phyloP scores from a whole-genome alignment of 2,888 invertebrate species.

The Drepanosiphum platanoidis region DNA sequence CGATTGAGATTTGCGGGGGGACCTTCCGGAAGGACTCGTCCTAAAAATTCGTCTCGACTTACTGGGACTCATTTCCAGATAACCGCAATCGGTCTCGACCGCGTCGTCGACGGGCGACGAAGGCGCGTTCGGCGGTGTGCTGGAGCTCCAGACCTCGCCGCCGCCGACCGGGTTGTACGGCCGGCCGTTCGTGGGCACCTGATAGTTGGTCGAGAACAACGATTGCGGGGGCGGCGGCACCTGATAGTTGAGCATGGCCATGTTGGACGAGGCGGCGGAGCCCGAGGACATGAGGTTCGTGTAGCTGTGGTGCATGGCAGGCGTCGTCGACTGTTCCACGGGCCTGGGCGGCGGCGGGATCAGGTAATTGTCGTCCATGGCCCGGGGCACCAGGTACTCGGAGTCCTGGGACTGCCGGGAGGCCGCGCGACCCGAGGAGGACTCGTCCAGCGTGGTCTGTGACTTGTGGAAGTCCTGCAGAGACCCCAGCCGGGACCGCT shows the following conservation, averaged over 20 bases:
- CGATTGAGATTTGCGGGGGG: too few species aligned
- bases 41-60: conserved; percentile 62
- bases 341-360: conserved; percentile 70
- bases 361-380: conserved; percentile 69
- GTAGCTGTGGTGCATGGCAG: conserved; percentile 65
- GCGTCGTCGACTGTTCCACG: conserved; percentile 65
- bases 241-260: conserved; percentile 44
- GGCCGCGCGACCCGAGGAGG: too few species aligned
- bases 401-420: too few species aligned
- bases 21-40: too few species aligned
- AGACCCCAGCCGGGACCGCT: too few species aligned
- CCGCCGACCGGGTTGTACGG: conserved; percentile 63
- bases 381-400: conserved; percentile 69
- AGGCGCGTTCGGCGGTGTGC: background rate
- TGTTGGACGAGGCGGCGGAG: conserved; percentile 63
- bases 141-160: background rate
- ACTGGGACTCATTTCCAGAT: conserved; percentile 70
- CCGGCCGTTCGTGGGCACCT: conserved; percentile 65
- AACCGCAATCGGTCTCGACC: conserved; percentile 65
- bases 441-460: too few species aligned
- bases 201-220: conserved; percentile 66
- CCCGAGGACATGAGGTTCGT: conserved; percentile 65
- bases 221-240: conserved; percentile 63
- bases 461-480: too few species aligned
- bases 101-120: conserved; percentile 30